phyloP scores from a whole-genome alignment of 2,113 vertebrate genomes.

The Macrotis lagotis region DNA sequence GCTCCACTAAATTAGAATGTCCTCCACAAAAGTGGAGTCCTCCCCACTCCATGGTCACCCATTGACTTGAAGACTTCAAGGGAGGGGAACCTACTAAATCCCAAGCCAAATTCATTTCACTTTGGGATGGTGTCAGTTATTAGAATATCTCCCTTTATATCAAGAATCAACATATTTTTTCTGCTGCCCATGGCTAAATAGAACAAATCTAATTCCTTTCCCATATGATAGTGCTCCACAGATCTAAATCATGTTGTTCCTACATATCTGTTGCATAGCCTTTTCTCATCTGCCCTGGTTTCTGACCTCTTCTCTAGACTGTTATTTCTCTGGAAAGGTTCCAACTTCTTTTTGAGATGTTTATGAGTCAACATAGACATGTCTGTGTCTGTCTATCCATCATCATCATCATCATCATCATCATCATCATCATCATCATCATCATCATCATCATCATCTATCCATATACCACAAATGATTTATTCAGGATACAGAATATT shows the following conservation, averaged over 20 bases:
- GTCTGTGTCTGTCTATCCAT: background rate
- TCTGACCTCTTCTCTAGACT: background rate
- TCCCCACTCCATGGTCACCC: background rate
- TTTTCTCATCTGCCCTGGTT: background rate
- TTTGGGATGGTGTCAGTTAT: background rate
- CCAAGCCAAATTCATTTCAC: background rate
- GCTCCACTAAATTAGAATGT: background rate
- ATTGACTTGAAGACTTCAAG: background rate
- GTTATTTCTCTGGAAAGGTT: background rate
- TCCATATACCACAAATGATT: background rate
- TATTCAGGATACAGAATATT: background rate
- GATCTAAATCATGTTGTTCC: background rate
- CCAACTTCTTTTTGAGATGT: background rate
- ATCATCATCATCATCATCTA: too few species aligned
- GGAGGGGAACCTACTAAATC: background rate
- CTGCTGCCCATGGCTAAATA: background rate
- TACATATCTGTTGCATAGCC: background rate
- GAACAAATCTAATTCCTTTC: background rate
- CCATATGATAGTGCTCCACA: background rate
- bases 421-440: too few species aligned
- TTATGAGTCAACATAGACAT: background rate
- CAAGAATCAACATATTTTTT: background rate
- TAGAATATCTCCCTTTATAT: background rate
- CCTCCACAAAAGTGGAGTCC: background rate
- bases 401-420: too few species aligned